phyloP scores from a whole-genome alignment of 2,888 invertebrate genomes.

The Caenorhabditis wallacei region DNA sequence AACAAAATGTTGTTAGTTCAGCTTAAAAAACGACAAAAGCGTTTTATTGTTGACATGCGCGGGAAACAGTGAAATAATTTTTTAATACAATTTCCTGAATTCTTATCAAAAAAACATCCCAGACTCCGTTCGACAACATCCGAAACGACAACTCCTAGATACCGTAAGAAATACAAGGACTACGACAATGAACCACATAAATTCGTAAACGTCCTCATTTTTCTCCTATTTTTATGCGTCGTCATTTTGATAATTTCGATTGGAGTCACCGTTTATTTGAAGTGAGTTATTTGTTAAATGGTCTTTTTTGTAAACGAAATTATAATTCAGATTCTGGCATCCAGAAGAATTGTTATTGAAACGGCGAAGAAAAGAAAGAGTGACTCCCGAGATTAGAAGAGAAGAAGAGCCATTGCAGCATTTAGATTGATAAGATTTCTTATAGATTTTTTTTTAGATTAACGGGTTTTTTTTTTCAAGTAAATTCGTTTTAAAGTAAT shows the following conservation, averaged over 20 bases:
- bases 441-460: conserved; percentile 24
- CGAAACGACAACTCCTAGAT: conserved; percentile 15
- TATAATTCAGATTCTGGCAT: conserved; percentile 53
- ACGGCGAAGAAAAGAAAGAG: conserved; percentile 53
- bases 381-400: conserved; percentile 27
- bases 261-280: conserved; percentile 68
- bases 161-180: conserved; percentile 56
- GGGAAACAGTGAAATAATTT: background rate
- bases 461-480: conserved; percentile 21
- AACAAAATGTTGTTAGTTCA: too few relatives aligned
- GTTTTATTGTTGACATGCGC: too few relatives aligned
- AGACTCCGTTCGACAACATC: conserved; percentile 5
- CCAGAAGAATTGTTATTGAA: conserved; percentile 54
- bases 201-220: conserved; percentile 70
- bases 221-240: conserved; percentile 68
- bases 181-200: conserved; percentile 62
- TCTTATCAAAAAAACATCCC: conserved; percentile 2
- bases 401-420: conserved; percentile 61
- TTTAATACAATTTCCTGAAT: background rate
- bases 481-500: too few relatives aligned
- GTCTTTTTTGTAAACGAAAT: background rate
- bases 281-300: conserved; percentile 43
- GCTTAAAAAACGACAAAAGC: too few relatives aligned
- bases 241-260: conserved; percentile 68
- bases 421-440: conserved; percentile 17